Conservation (phyloP, 2,113 vertebrate species). For the Daboia siamensis region DNA sequence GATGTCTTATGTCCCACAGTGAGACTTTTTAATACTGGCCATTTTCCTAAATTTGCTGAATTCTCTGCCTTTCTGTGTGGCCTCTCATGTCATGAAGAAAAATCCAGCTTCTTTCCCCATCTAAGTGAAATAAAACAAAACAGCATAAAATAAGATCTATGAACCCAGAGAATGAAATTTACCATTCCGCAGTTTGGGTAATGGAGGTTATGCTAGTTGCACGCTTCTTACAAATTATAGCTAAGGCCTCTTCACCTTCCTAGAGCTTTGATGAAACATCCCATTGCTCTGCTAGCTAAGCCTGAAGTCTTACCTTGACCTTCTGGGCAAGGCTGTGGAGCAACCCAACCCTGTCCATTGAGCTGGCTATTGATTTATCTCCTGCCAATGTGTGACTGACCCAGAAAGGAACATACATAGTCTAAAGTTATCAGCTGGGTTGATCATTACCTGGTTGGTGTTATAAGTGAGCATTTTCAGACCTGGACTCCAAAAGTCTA, state of each 20-base stretch:
- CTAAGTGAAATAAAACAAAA: not conserved
- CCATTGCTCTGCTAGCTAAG: not conserved
- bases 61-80: not conserved
- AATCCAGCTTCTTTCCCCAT: not conserved
- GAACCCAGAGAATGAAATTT: not conserved
- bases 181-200: not conserved
- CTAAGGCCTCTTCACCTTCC: conserved; percentile 14
- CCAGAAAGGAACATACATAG: not conserved
- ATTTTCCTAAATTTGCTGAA: not conserved
- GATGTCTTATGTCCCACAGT: not conserved
- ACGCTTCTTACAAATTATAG: not conserved
- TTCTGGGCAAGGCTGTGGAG: not conserved
- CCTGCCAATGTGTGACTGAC: not conserved
- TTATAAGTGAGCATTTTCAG: not conserved
- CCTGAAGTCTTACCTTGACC: not conserved
- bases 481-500: not conserved
- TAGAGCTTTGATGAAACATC: not conserved
- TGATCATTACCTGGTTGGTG: not conserved
- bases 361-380: not conserved
- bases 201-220: not conserved
- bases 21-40: not conserved
- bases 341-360: not conserved
- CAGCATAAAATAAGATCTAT: conserved; percentile 8
- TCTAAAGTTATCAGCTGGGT: not conserved
- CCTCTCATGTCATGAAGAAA: not conserved